Evolutionary conservation across 2,888 invertebrate genomes (phyloP), one percentile per base, ranked within the genome.

Genomic region (Aporophyla nigra): DNA sequence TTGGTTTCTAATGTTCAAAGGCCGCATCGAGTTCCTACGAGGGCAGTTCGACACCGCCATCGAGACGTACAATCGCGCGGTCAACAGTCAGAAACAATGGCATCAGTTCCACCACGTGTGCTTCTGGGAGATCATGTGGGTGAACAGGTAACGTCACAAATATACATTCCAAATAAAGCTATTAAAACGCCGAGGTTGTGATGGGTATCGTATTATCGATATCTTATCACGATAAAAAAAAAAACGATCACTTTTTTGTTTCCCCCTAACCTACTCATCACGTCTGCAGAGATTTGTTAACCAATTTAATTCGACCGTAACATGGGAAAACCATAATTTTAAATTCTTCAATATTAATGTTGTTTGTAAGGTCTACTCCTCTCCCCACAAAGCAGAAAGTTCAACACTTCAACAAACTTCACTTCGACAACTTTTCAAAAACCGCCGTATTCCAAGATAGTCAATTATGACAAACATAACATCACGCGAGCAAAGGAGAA

Each of bases 51-150:
- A 97, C 33, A 97, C 97, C 49, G 98, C 98, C 21, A 97, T 98
- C 59, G 93, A 94, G 21, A 98, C 98, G 96, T 99, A 99, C 95
- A 97, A 97, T 79, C 97, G 97, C 86, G 98, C 99, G 0, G 98
- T 99, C 96, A 97, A 97, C 82, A 98, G 98, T 5, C 99, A 99
- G 91, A 96, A 97, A 79, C 97, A 98, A 65, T 99, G 99, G 99
- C 97, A 98, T 0, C 99, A 99, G 93, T 99, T 99, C 93, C 99
- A 99, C 92, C 99, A 99, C 92, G 95, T 99, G 6, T 99, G 99
- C 93, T 99, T 98, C 92, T 99, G 99, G 99, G 99, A 99, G 92
- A 97, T 99, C 54, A 97, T 99, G 97, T 99, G 99, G 99, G 97
- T 98, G 2, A 97, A 98, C 91, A 98, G 98, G 98, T 98, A 93